Base-by-base conservation (phyloP, 1,140 invertebrate species). In the Heliconius nattereri region DNA sequence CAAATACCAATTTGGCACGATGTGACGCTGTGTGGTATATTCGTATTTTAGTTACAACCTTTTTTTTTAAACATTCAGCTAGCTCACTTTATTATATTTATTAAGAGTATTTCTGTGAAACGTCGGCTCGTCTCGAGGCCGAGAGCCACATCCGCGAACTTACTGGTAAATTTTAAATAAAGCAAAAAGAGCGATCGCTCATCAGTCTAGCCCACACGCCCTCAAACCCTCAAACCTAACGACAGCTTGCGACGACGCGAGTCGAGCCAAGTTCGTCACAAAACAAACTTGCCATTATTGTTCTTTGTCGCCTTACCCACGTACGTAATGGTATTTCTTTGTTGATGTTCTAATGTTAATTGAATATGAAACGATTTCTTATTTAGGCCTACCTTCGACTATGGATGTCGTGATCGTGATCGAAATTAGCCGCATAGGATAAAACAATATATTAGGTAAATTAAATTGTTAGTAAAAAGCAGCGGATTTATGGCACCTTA, bases 41-140 rank as follows among this genome's bases (percentile, higher is more conserved):
- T 90, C 87, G 88, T 92, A 92, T 90, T 89, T 92, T 93, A 92
- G 86, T 90, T 93, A 94, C 92, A 93, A 94, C 92, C 92, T 92
- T 88, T 90, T 92, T 92, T 92, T 89, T 90, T 89, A 92, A 91
- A 66, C 87, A 87, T 91, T 90, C 86, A 92, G 86, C 91, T 89
- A 86, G 86, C 89, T 88, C 85, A 86, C 90, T 91, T 90, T 89
- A 85, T 86, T 90, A 89, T 91, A 92, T 90, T 89, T 92, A 91
- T 88, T 88, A 86, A 66, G 60, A 29, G 26, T 66, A 66, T 66
- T 66, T 66, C 23, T 66, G 60, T 76, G 73, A 23, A 74, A 49
- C 74, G 52, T 49, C 78, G 78, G 45, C 81, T 45, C 74, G 78
- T 29, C 60, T 66, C 23, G 3, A 66, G 23, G 60, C 60, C 60